phyloP scores from a whole-genome alignment of 1,140 invertebrate species.

The Diorhabda elongata region DNA sequence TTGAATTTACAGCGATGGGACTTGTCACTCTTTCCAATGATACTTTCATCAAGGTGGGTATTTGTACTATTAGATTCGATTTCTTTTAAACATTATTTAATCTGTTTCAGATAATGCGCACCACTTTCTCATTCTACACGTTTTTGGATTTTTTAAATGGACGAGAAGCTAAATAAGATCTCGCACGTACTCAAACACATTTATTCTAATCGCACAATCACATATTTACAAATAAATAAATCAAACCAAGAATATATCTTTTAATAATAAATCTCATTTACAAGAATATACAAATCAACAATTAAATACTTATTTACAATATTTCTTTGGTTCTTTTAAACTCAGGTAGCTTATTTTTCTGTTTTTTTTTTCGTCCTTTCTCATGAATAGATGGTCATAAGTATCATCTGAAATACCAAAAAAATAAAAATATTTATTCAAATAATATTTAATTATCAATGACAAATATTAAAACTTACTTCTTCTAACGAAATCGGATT shows the following conservation, averaged over 20 bases:
- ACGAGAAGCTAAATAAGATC: too few relatives aligned
- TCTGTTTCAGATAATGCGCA: too few relatives aligned
- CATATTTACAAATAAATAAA: too few relatives aligned
- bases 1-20: too few relatives aligned
- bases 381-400: conserved; percentile 70
- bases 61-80: too few relatives aligned
- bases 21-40: too few relatives aligned
- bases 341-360: not conserved
- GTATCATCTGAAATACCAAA: conserved; percentile 57
- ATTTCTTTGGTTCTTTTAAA: not conserved
- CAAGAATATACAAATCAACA: not conserved
- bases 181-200: too few relatives aligned
- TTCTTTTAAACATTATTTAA: too few relatives aligned
- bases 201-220: too few relatives aligned
- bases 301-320: not conserved
- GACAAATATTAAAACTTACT: conserved; percentile 48
- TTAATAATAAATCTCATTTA: conserved; percentile 4
- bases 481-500: conserved; percentile 71
- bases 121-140: too few relatives aligned
- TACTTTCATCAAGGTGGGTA: too few relatives aligned
- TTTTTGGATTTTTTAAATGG: too few relatives aligned
- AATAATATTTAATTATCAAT: not conserved
- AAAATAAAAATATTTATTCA: conserved; percentile 23
- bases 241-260: not conserved
- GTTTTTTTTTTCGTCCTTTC: not conserved